These are phyloP conservation scores for Micromys minutus DNA, from an alignment of 2,113 vertebrate species.

Conservation along the genomic window DNA sequence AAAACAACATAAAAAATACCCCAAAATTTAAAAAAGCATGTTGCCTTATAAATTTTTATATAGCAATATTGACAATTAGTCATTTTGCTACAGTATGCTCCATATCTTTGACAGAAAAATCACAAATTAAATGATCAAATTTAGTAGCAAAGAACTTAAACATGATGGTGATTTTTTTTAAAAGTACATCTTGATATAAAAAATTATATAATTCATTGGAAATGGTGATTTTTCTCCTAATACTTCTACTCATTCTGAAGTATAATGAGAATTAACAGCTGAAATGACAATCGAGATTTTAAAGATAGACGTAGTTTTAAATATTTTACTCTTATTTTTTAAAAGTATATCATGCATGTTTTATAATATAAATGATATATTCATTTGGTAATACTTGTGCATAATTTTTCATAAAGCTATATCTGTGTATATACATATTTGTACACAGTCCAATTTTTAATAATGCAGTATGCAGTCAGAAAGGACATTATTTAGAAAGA, in stretches of 20 bases:
- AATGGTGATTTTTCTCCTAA: neutral
- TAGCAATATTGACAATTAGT: neutral
- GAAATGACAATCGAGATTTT: neutral
- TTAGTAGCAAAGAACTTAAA: neutral
- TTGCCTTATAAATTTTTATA: neutral
- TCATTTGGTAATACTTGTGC: neutral
- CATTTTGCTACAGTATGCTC: neutral
- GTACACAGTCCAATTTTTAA: neutral
- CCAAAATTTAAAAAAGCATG: neutral
- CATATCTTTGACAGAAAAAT: neutral
- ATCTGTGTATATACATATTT: neutral
- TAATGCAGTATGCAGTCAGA: neutral
- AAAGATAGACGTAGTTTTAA: neutral
- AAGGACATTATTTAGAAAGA: neutral
- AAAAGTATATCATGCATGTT: neutral
- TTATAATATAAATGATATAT: neutral
- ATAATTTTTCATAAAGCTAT: neutral
- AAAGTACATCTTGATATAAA: neutral
- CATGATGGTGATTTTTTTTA: neutral
- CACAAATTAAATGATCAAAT: neutral
- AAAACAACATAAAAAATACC: neutral
- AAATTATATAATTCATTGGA: neutral
- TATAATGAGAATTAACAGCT: neutral
- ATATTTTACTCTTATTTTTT: neutral
- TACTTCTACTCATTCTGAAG: neutral